These are phyloP conservation scores for Hippopotamyrus pictus DNA, from an alignment of 2,797 vertebrate genomes.

Conservation along the genomic window DNA sequence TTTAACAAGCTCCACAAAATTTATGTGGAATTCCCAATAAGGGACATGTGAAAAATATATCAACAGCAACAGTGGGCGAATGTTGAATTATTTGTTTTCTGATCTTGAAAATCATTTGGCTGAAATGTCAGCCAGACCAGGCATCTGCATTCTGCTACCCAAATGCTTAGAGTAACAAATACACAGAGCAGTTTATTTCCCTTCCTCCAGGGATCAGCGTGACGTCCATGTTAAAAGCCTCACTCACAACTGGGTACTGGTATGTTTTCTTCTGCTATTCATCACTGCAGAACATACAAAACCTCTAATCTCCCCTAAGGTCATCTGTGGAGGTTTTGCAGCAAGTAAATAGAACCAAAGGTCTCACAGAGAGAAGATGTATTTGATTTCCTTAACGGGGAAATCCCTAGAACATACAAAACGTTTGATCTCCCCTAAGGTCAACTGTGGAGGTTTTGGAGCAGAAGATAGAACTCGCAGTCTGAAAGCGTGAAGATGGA, in stretches of 20 bases:
- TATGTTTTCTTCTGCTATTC: not conserved
- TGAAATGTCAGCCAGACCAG: not conserved
- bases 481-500: not conserved
- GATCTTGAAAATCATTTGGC: not conserved
- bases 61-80: not conserved
- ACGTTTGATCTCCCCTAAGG: not conserved
- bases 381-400: not conserved
- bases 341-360: not conserved
- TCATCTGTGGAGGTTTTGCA: not conserved
- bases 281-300: not conserved
- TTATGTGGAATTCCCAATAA: constrained; percentile 1
- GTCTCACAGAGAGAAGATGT: not conserved
- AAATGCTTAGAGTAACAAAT: not conserved
- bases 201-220: not conserved
- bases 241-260: not conserved
- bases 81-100: not conserved
- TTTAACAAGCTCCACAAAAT: not conserved
- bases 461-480: not conserved
- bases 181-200: not conserved
- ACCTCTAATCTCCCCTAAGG: not conserved
- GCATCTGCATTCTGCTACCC: not conserved
- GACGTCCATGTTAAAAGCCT: not conserved
- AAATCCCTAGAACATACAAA: not conserved
- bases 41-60: constrained; percentile 17
- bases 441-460: constrained; percentile 6